These are phyloP conservation scores for Adelognathus sp. DNA, from an alignment of 2,888 invertebrate species.

Conservation along the genomic window DNA sequence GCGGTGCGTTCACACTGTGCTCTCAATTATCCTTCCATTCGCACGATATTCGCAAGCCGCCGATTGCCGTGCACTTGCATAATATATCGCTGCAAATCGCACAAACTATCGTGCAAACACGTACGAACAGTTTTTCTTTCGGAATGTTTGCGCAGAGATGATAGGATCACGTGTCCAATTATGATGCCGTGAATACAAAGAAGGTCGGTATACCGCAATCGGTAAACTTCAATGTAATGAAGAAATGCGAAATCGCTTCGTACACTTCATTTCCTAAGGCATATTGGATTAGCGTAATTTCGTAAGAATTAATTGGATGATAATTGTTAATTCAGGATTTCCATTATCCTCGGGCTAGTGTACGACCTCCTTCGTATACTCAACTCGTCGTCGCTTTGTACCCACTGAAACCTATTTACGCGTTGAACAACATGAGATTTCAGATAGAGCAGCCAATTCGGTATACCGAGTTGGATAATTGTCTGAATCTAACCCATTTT, in stretches of 20 bases:
- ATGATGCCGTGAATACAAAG: constrained; percentile 20
- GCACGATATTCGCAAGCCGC: constrained; percentile 26
- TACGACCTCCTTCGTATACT: background rate
- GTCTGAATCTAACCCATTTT: too few relatives aligned
- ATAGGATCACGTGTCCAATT: constrained; percentile 67
- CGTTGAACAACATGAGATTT: background rate
- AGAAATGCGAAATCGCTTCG: constrained; percentile 22
- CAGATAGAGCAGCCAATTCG: background rate
- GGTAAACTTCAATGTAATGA: background rate
- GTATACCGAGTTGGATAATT: background rate
- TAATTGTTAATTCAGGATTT: background rate
- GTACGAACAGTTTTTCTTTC: background rate
- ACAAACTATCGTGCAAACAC: background rate
- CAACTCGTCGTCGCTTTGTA: too few relatives aligned
- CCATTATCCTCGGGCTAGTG: background rate
- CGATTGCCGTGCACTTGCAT: background rate
- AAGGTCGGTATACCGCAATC: background rate
- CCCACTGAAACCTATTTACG: background rate
- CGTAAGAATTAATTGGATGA: background rate
- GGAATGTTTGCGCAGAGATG: constrained; percentile 33
- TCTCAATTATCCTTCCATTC: constrained; percentile 63
- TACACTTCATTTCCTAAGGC: background rate
- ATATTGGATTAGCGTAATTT: background rate
- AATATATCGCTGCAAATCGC: background rate
- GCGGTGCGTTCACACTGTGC: constrained; percentile 19